Percentiles rank a stretch among this genome's conserved stretches.
These are phyloP conservation scores for Chrosomus eos DNA, from an alignment of 2,797 vertebrate species.

Conservation along the genomic window DNA sequence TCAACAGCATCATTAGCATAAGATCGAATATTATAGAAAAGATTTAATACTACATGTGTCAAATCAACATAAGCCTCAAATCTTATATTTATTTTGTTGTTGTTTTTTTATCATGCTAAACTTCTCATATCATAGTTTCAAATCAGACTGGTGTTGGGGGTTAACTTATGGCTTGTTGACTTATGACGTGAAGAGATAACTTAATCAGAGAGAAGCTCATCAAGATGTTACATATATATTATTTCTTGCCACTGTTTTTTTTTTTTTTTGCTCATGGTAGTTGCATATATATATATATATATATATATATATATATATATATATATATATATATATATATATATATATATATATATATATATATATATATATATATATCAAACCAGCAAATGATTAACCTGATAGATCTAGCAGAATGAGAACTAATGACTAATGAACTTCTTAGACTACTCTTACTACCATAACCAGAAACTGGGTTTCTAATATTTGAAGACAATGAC, in stretches of 20 bases:
- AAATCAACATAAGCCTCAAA: neutral
- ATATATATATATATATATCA: neutral
- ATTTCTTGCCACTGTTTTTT: neutral
- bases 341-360: too few species aligned
- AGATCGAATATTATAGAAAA: neutral
- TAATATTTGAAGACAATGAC: too few species aligned
- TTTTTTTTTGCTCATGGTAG: neutral
- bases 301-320: too few species aligned
- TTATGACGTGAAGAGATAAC: slow-evolving; percentile 62
- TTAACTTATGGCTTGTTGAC: slow-evolving; percentile 42
- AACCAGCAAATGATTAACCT: neutral
- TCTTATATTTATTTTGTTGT: neutral
- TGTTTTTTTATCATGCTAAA: neutral
- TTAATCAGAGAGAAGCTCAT: slow-evolving; percentile 58
- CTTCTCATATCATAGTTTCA: neutral
- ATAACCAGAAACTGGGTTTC: too few species aligned
- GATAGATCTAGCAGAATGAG: too few species aligned
- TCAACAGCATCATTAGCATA: neutral
- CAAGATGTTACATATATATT: slow-evolving; percentile 5
- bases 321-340: too few species aligned
- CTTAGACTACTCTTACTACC: too few species aligned
- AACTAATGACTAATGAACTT: too few species aligned
- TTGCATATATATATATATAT: neutral
- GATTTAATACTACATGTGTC: too few species aligned
- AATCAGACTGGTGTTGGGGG: slow-evolving; percentile 39